phyloP scores from a whole-genome alignment of 1,140 invertebrate genomes.

The Drosophila yakuba region DNA sequence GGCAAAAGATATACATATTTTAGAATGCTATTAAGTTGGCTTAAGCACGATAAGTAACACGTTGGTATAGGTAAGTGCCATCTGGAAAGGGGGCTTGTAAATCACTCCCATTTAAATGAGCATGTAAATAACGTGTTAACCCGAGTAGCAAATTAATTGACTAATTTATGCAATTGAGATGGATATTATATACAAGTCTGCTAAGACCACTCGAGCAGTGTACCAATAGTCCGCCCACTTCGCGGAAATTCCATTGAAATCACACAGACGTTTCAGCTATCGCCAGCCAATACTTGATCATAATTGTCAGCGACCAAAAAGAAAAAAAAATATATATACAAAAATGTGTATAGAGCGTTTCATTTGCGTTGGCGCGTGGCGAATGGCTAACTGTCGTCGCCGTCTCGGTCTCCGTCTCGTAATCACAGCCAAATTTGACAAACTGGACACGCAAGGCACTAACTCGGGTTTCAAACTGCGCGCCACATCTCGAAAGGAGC shows the following conservation, averaged over 20 bases:
- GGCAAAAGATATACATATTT: conserved; percentile 12
- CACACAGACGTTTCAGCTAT: conserved; percentile 27
- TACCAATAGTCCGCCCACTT: conserved; percentile 10
- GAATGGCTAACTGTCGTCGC: conserved; percentile 19
- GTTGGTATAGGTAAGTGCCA: conserved; percentile 49
- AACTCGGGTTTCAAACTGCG: conserved; percentile 58
- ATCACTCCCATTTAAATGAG: neutral
- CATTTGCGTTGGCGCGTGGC: conserved; percentile 53
- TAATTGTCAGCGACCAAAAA: conserved; percentile 13
- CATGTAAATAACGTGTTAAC: neutral
- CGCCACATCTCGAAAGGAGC: conserved; percentile 24
- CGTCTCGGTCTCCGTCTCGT: conserved; percentile 27
- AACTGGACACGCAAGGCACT: conserved; percentile 49
- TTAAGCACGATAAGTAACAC: conserved; percentile 21
- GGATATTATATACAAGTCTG: neutral
- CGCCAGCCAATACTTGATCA: conserved; percentile 21
- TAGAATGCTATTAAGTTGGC: conserved; percentile 17
- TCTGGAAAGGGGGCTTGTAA: neutral
- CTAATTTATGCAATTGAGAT: neutral
- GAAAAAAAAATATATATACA: conserved; percentile 5
- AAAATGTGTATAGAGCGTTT: conserved; percentile 16
- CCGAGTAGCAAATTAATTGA: conserved; percentile 5
- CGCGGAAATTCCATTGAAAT: conserved; percentile 23
- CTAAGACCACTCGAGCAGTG: conserved; percentile 10
- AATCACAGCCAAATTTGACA: conserved; percentile 54